phyloP scores from a whole-genome alignment of 2,113 vertebrate species.

The Callipepla californica region DNA sequence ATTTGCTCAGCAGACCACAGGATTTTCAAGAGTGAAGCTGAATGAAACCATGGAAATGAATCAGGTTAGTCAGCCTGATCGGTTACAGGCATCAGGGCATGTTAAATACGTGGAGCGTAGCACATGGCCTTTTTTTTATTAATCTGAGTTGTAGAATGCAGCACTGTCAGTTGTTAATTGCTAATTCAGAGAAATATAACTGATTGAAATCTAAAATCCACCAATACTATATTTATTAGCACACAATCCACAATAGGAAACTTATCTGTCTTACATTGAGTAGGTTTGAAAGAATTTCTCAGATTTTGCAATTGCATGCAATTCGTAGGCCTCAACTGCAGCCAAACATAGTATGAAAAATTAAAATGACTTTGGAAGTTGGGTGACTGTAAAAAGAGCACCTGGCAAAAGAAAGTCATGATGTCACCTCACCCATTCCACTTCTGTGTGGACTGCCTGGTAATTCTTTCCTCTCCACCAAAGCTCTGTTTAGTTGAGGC shows the following conservation, averaged over 20 bases:
- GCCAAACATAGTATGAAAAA: neutral
- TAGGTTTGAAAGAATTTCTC: neutral
- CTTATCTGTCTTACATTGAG: neutral
- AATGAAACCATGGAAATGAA: conserved; percentile 58
- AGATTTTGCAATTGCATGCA: neutral
- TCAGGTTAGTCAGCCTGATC: conserved; percentile 37
- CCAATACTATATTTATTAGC: neutral
- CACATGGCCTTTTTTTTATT: neutral
- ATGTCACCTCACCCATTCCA: neutral
- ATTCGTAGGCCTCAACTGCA: neutral
- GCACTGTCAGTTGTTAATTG: neutral
- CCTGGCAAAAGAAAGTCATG: neutral
- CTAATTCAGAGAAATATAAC: neutral
- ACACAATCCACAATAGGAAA: neutral
- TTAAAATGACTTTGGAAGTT: neutral
- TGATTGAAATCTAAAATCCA: neutral
- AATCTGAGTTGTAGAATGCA: neutral
- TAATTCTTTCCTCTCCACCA: neutral
- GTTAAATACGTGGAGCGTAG: neutral
- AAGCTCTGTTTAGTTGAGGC: neutral
- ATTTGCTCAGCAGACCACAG: conserved; percentile 58
- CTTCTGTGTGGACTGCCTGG: neutral
- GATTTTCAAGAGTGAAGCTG: conserved; percentile 47
- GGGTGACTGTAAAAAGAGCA: neutral
- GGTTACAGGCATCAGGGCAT: neutral